phyloP scores from a whole-genome alignment of 2,113 vertebrate species.

The Anseranas semipalmata region DNA sequence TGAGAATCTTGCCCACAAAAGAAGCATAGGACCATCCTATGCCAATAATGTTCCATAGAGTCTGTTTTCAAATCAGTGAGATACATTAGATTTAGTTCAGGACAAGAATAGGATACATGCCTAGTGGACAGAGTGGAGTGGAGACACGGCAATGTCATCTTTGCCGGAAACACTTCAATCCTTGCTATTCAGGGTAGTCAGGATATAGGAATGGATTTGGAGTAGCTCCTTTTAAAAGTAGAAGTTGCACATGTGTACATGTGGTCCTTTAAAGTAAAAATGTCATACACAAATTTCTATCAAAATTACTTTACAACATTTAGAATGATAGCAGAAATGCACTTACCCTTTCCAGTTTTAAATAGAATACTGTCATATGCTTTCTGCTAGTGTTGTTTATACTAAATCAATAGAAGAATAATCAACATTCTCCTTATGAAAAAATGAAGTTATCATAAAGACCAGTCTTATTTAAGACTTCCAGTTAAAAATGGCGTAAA shows the following conservation, averaged over 20 bases:
- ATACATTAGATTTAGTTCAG: background rate
- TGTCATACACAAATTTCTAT: background rate
- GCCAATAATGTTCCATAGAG: background rate
- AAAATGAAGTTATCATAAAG: background rate
- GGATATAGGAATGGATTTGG: background rate
- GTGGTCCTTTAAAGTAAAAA: too few relatives aligned
- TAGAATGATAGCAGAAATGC: background rate
- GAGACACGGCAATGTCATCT: background rate
- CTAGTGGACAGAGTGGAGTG: background rate
- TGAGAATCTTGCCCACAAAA: background rate
- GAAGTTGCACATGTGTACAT: too few relatives aligned
- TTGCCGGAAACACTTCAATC: background rate
- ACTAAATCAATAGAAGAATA: background rate
- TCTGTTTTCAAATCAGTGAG: background rate
- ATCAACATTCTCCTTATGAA: background rate
- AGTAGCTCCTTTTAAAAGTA: background rate
- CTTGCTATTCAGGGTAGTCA: background rate
- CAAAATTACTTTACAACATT: background rate
- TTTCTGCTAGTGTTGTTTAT: background rate
- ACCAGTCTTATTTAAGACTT: constrained; percentile 12
- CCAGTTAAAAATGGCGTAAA: background rate
- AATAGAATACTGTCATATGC: background rate
- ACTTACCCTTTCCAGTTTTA: background rate
- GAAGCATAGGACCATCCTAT: background rate
- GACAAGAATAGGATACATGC: background rate